phyloP scores from a whole-genome alignment of 37 sponge, comb jelly and placozoan species.

The Aphrocallistes beatrix region DNA sequence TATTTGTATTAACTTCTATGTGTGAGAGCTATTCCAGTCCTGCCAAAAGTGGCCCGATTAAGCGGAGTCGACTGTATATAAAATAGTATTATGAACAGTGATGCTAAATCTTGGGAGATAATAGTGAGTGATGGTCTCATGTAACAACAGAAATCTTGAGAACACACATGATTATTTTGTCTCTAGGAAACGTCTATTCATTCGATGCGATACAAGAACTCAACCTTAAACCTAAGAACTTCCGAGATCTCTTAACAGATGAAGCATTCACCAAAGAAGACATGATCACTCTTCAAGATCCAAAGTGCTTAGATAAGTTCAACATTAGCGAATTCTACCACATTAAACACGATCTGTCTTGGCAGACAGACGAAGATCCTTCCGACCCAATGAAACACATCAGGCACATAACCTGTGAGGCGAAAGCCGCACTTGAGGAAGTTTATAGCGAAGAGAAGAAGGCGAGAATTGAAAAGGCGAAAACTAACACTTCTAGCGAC shows the following conservation, averaged over 20 bases:
- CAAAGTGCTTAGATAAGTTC: conserved; percentile 66
- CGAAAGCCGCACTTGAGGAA: background rate
- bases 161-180: background rate
- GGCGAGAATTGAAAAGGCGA: background rate
- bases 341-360: conserved; percentile 61
- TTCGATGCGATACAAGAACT: conserved; percentile 68
- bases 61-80: too few relatives aligned
- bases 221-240: conserved; percentile 70
- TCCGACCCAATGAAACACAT: background rate
- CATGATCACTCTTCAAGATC: conserved; percentile 80
- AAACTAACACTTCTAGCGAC: background rate
- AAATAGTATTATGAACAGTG: too few relatives aligned
- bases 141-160: too few relatives aligned
- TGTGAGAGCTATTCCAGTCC: too few relatives aligned
- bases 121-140: too few relatives aligned
- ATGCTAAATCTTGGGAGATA: too few relatives aligned
- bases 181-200: background rate
- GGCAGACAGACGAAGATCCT: conserved; percentile 54
- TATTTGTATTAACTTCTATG: too few relatives aligned
- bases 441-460: background rate
- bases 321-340: conserved; percentile 76
- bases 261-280: conserved; percentile 71
- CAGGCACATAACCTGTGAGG: background rate
- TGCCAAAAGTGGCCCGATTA: too few relatives aligned
- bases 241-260: conserved; percentile 73